Evolutionary conservation across 37 sponge, comb jelly and placozoan species (phyloP), one percentile per base, ranked within the genome.

Genomic region (Lycopodina hypogea): DNA sequence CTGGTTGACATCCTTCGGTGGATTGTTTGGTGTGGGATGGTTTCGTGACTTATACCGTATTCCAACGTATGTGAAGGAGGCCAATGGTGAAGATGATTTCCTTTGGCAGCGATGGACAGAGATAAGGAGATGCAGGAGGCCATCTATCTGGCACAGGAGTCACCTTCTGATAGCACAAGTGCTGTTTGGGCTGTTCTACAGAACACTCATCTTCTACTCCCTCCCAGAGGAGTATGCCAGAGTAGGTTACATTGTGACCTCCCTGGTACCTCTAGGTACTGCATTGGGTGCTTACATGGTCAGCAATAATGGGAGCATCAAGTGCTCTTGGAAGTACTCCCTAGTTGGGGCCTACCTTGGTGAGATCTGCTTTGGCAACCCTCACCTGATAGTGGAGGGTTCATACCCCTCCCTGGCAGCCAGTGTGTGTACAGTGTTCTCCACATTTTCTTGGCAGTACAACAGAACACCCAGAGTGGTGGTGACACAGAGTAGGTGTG

Each of bases 201-300:
- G 90, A 8, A 33, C 36, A 30, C 56, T 93, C 3, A 40, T 92
- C 15, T 18, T 42, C 4, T 38, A 1, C 18, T 83, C 90, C 36
- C 73, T 90, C 22, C 96, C 93, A 0, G 77, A 82, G 32, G 78
- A 72, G 41, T 38, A 72, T 30, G 14, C 22, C 1, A 57, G 14
- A 28, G 1, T 32, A 0, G 22, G 56, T 0, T 37, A 1, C 7
- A 11, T 85, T 42, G 39, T 78, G 6, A 33, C 42, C 2, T 8
- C 81, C 42, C 40, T 93, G 7, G 80, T 72, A 12, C 93, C 96
- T 29, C 76, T 95, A 29, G 96, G 96, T 19, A 66, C 72, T 35
- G 80, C 93, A 0, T 80, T 91, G 63, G 93, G 86, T 36, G 76
- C 89, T 15, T 96, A 87, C 76, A 83, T 83, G 57, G 90, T 96